These are phyloP conservation scores for Hyposoter didymator DNA, from an alignment of 2,888 invertebrate genomes.

Conservation along the genomic window DNA sequence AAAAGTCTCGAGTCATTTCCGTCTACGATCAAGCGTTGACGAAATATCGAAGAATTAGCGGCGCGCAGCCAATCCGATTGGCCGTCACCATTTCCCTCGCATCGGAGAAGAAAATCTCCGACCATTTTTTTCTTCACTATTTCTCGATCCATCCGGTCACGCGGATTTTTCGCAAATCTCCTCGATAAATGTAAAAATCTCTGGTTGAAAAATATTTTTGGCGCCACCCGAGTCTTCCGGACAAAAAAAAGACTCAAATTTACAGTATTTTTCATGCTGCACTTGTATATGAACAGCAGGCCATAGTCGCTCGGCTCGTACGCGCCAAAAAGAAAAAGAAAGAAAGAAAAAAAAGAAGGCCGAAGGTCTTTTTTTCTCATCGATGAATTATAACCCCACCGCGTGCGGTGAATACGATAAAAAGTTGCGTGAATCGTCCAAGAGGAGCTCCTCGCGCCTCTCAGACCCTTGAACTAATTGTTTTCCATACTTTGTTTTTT, in stretches of 20 bases:
- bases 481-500: not conserved
- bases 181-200: not conserved
- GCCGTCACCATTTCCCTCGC: not conserved
- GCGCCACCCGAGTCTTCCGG: not conserved
- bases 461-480: constrained; percentile 54
- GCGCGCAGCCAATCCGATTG: not conserved
- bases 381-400: constrained; percentile 45
- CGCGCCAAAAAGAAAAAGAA: constrained; percentile 6
- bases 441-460: constrained; percentile 14
- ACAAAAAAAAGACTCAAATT: not conserved
- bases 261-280: not conserved
- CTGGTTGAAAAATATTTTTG: not conserved
- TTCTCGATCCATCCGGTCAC: not conserved
- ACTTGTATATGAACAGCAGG: constrained; percentile 39
- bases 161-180: not conserved
- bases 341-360: constrained; percentile 11
- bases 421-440: constrained; percentile 22
- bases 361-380: constrained; percentile 41
- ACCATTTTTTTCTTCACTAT: not conserved
- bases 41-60: not conserved
- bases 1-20: not conserved
- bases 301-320: not conserved
- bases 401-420: not conserved
- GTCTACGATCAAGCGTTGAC: not conserved
- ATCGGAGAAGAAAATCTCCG: not conserved